phyloP scores from a whole-genome alignment of 2,113 vertebrate species.

The Porphyrio hochstetteri region DNA sequence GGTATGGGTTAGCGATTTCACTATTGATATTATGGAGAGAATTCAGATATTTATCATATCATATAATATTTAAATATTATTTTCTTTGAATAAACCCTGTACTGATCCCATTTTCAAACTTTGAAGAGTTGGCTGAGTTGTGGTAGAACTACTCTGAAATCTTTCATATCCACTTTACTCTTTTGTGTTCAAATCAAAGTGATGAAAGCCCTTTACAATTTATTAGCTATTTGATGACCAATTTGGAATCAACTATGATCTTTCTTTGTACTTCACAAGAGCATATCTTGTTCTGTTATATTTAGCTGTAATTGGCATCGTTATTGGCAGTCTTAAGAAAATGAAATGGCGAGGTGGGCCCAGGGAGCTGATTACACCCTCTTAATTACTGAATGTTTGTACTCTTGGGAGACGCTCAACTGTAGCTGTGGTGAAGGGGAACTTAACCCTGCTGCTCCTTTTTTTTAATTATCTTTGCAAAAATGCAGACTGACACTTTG shows the following conservation, averaged over 20 bases:
- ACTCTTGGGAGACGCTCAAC: background rate
- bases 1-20: background rate
- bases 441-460: background rate
- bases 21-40: background rate
- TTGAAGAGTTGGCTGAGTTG: background rate
- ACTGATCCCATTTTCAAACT: background rate
- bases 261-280: constrained; percentile 17
- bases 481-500: background rate
- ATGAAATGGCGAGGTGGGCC: constrained; percentile 21
- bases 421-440: background rate
- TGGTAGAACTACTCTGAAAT: background rate
- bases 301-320: constrained; percentile 45
- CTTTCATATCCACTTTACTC: background rate
- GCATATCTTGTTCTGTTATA: background rate
- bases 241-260: constrained; percentile 10
- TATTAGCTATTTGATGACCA: constrained; percentile 26
- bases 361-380: constrained; percentile 28
- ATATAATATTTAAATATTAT: fast-evolving
- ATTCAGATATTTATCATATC: background rate
- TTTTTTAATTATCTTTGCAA: background rate
- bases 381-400: constrained; percentile 16
- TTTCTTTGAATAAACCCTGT: background rate
- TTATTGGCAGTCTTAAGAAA: constrained; percentile 29
- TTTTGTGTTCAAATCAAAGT: background rate
- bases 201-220: background rate